A percentile compares a stretch with the other conserved stretches of the same genome.
Evolutionary conservation across 2,113 vertebrate genomes (phyloP).

Genomic region (Cygnus buccinator): DNA sequence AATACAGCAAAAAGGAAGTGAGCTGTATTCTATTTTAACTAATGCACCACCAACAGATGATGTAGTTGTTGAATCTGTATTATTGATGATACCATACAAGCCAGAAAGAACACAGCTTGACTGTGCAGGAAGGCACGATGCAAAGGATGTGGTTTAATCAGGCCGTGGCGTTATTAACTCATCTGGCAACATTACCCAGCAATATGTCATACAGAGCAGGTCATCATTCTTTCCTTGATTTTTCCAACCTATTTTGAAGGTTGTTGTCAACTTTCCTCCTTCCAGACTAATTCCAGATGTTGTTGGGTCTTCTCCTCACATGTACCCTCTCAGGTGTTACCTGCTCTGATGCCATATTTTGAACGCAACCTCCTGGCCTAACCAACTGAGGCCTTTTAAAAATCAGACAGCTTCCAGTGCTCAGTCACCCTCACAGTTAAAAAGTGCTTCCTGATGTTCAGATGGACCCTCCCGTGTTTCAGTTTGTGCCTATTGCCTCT

Average conservation of each 20-base stretch:
- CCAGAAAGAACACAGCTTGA: conserved; percentile 56
- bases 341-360: not conserved
- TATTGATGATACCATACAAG: conserved; percentile 33
- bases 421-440: not conserved
- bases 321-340: not conserved
- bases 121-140: conserved; percentile 47
- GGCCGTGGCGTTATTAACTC: conserved; percentile 43
- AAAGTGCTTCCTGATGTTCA: not conserved
- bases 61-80: not conserved
- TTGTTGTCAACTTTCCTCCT: not conserved
- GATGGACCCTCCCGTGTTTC: not conserved
- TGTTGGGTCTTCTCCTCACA: not conserved
- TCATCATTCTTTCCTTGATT: not conserved
- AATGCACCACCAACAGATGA: conserved; percentile 56
- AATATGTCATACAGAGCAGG: conserved; percentile 25
- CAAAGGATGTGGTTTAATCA: conserved; percentile 68
- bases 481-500: not conserved
- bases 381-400: not conserved
- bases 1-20: conserved; percentile 47
- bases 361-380: not conserved
- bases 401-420: not conserved
- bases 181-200: conserved; percentile 48
- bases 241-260: not conserved
- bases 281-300: not conserved
- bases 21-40: conserved; percentile 57